A percentile compares a stretch with the other conserved stretches of the same genome.
Conservation (phyloP, 2,888 invertebrate species). For the Spodoptera exigua region DNA sequence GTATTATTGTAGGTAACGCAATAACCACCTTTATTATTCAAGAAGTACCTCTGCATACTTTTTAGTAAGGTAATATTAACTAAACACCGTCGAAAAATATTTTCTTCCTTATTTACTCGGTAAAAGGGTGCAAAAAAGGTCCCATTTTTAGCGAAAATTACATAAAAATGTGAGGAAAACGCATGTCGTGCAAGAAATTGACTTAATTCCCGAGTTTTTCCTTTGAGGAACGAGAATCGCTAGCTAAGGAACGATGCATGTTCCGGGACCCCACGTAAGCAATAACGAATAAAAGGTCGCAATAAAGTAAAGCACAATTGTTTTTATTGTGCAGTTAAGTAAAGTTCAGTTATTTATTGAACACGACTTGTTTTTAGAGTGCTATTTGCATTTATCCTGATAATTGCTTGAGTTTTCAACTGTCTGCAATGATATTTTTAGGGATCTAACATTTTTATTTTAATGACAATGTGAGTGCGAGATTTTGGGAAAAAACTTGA, state of each 20-base stretch:
- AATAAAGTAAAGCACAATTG: conserved; percentile 46
- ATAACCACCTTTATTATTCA: too few species aligned
- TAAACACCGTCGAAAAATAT: too few species aligned
- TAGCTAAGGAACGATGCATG: conserved; percentile 36
- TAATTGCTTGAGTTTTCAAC: conserved; percentile 19
- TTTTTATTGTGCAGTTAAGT: conserved; percentile 46
- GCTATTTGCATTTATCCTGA: conserved; percentile 34
- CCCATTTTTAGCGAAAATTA: conserved; percentile 2
- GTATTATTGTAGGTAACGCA: too few species aligned
- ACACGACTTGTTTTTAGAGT: conserved; percentile 28
- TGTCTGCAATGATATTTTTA: conserved; percentile 1
- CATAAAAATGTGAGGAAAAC: conserved; percentile 7
- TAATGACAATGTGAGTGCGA: too few species aligned
- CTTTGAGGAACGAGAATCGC: conserved; percentile 29
- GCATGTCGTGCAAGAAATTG: conserved; percentile 25
- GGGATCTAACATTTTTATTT: neutral
- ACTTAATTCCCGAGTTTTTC: conserved; percentile 38
- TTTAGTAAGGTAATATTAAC: too few species aligned
- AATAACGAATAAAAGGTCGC: conserved; percentile 42
- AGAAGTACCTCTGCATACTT: too few species aligned
- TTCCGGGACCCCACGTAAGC: conserved; percentile 40
- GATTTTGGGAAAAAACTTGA: too few species aligned
- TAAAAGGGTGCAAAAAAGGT: too few species aligned
- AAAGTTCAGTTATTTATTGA: conserved; percentile 43
- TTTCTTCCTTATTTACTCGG: too few species aligned